Percentiles rank a stretch among this genome's conserved stretches.
Conservation (phyloP, 2,888 invertebrate genomes). For the Epicampocera succincta region DNA sequence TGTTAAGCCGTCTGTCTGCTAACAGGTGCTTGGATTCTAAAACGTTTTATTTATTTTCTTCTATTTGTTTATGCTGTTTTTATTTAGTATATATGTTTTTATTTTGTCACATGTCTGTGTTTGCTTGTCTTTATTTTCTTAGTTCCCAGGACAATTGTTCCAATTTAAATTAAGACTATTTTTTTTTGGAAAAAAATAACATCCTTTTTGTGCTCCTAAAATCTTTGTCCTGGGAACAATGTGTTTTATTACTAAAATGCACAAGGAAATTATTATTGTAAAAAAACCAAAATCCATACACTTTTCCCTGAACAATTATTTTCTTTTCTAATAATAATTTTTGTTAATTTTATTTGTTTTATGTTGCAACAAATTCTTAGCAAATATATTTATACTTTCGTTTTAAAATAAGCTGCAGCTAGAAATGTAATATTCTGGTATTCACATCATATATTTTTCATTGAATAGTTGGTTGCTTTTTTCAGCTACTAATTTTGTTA, state of each 20-base stretch:
- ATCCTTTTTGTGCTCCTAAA: not conserved
- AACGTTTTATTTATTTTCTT: constrained; percentile 3
- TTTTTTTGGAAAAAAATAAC: not conserved
- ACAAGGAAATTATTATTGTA: too few relatives aligned
- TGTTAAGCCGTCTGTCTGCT: constrained; percentile 21
- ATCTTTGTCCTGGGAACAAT: constrained; percentile 10
- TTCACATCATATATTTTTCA: too few relatives aligned
- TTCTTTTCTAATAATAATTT: too few relatives aligned
- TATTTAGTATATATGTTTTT: not conserved
- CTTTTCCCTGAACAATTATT: too few relatives aligned
- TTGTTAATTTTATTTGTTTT: too few relatives aligned
- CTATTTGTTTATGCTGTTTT: constrained; percentile 16
- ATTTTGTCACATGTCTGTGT: constrained; percentile 36
- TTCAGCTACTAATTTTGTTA: too few relatives aligned
- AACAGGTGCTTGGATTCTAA: constrained; percentile 1
- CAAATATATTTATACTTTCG: too few relatives aligned
- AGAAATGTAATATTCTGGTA: too few relatives aligned
- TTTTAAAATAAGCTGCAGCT: too few relatives aligned
- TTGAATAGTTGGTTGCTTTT: too few relatives aligned
- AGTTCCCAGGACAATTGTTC: constrained; percentile 55
- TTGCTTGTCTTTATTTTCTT: constrained; percentile 12
- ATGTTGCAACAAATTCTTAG: too few relatives aligned
- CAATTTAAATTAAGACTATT: constrained; percentile 58
- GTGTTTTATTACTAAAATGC: not conserved
- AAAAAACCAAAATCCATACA: too few relatives aligned